A percentile compares a stretch with the other conserved stretches of the same genome.
These are phyloP conservation scores for Drosophila malerkotliana DNA, from an alignment of 1,140 invertebrate genomes.

Conservation along the genomic window DNA sequence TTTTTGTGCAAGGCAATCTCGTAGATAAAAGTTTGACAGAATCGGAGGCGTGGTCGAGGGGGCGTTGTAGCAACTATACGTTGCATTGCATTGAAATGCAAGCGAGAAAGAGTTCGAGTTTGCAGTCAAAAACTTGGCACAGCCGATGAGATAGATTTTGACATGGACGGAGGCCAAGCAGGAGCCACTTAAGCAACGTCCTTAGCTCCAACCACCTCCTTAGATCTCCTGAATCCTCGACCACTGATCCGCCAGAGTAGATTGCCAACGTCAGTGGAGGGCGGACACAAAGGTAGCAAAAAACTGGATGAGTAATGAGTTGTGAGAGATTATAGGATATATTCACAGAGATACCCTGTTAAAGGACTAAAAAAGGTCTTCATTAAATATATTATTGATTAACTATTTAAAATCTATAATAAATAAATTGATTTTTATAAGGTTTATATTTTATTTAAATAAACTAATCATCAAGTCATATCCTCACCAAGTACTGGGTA, in stretches of 20 bases:
- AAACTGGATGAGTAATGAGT: conserved; percentile 35
- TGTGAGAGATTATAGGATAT: background rate
- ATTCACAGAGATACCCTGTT: conserved; percentile 13
- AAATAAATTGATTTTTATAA: no score
- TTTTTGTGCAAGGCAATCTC: conserved; percentile 34
- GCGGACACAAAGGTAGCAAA: conserved; percentile 53
- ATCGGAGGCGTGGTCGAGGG: conserved; percentile 47
- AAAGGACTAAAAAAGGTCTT: background rate
- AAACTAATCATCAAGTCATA: background rate
- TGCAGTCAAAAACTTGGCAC: conserved; percentile 52
- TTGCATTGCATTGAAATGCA: conserved; percentile 63
- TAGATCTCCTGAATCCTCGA: background rate
- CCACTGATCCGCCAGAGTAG: conserved; percentile 62
- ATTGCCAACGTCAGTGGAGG: conserved; percentile 61
- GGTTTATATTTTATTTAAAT: no score
- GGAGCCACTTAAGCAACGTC: conserved; percentile 69
- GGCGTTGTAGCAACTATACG: conserved; percentile 31
- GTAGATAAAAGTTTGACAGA: conserved; percentile 76
- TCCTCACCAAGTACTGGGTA: conserved; percentile 11
- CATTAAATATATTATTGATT: no score
- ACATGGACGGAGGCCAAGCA: conserved; percentile 63
- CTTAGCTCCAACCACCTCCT: background rate
- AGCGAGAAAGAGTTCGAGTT: conserved; percentile 53
- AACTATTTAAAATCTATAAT: background rate
- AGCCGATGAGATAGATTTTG: conserved; percentile 60